Conservation (phyloP, 2,888 invertebrate genomes). For the Yponomeuta sedellus region DNA sequence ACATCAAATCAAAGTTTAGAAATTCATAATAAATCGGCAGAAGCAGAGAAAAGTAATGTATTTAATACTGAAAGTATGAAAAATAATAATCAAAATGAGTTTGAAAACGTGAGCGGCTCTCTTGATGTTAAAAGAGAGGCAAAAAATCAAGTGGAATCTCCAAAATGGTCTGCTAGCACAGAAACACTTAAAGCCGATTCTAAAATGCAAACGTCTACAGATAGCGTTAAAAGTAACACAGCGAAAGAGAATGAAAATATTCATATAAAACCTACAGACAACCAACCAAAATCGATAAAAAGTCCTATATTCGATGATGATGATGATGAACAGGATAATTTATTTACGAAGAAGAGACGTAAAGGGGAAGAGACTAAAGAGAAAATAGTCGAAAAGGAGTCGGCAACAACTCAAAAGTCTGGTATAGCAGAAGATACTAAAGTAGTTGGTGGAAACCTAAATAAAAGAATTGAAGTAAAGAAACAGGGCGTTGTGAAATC, state of each 20-base stretch:
- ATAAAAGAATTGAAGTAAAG: background rate
- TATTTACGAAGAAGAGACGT: background rate
- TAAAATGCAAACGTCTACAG: background rate
- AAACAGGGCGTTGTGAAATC: conserved; percentile 14
- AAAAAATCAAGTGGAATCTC: background rate
- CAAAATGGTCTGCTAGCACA: background rate
- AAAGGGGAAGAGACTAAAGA: background rate
- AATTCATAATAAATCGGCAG: background rate
- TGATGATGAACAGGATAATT: background rate
- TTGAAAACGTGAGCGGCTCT: background rate
- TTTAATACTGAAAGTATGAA: background rate
- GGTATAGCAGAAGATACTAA: conserved; percentile 1
- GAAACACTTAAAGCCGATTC: background rate
- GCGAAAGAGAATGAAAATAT: background rate
- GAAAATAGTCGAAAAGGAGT: background rate
- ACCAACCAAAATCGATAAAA: background rate
- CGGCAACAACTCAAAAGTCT: background rate
- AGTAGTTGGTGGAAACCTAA: background rate
- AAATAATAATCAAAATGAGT: background rate
- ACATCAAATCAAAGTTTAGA: background rate
- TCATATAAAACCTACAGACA: background rate
- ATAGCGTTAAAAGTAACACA: background rate
- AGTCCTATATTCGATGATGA: conserved; percentile 7
- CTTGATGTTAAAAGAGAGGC: background rate
- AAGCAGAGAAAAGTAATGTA: background rate